Evolutionary conservation across 2,797 vertebrate species (phyloP).

Genomic region (Morus bassanus): DNA sequence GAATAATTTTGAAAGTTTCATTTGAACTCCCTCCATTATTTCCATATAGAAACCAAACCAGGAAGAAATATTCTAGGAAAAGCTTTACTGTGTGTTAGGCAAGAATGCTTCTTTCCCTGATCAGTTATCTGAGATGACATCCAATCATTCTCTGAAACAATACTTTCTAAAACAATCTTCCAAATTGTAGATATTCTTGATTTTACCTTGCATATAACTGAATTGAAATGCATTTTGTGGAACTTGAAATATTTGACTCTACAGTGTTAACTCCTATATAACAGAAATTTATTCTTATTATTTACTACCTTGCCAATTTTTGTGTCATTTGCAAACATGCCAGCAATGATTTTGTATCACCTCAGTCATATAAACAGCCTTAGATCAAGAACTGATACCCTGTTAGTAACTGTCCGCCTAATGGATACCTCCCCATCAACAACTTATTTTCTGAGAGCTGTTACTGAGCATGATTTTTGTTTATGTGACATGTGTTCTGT

Average conservation of each 20-base stretch:
- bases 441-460: not conserved
- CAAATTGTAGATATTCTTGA: not conserved
- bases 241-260: not conserved
- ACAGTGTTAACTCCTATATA: not conserved
- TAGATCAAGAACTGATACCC: not conserved
- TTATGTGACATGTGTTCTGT: not conserved
- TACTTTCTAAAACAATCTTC: not conserved
- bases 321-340: not conserved
- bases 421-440: not conserved
- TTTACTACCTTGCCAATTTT: not conserved
- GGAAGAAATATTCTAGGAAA: not conserved
- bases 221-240: not conserved
- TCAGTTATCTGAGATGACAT: not conserved
- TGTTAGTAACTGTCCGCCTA: not conserved
- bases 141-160: not conserved
- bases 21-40: not conserved
- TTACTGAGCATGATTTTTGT: not conserved
- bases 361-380: not conserved
- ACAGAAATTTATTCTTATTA: not conserved
- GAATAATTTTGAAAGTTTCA: not conserved
- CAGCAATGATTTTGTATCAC: not conserved
- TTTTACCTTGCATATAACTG: not conserved
- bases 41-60: not conserved
- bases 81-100: not conserved
- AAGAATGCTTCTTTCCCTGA: not conserved